Percentiles rank a stretch among this genome's conserved stretches.
Conservation (phyloP, 2,113 vertebrate species). For the Ursus arctos region DNA sequence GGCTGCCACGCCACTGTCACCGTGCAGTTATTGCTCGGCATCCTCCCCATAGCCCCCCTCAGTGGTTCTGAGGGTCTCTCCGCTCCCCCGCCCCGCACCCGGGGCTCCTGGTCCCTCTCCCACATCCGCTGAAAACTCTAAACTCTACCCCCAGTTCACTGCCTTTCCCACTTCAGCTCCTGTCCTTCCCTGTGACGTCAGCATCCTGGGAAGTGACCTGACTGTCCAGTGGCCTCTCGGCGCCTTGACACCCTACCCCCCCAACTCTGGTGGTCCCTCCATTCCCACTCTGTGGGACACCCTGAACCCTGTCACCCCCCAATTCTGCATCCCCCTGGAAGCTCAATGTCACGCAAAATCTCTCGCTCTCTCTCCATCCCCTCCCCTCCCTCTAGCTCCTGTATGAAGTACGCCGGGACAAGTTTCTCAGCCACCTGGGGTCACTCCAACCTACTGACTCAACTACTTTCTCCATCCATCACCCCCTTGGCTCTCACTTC, state of each 20-base stretch:
- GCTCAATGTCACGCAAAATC: neutral
- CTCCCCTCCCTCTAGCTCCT: neutral
- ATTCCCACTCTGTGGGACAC: neutral
- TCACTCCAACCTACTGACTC: neutral
- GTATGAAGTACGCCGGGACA: no score
- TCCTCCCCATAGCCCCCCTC: neutral
- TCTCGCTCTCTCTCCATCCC: no score
- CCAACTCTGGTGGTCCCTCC: neutral
- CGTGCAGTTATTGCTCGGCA: rapidly evolving
- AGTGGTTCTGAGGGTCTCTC: neutral
- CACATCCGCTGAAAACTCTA: neutral
- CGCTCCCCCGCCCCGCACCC: neutral
- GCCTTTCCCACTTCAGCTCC: neutral
- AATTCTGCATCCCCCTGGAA: neutral
- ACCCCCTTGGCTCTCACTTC: neutral
- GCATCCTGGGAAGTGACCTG: neutral
- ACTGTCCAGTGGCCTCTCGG: neutral
- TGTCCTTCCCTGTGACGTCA: neutral
- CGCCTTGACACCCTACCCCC: neutral
- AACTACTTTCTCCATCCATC: no score
- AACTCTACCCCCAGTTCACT: neutral
- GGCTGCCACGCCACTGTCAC: no score
- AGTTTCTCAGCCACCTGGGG: neutral
- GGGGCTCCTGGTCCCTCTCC: neutral
- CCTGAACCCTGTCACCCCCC: neutral